Conservation (phyloP, 1,140 invertebrate genomes). For the Microplitis mediator region DNA sequence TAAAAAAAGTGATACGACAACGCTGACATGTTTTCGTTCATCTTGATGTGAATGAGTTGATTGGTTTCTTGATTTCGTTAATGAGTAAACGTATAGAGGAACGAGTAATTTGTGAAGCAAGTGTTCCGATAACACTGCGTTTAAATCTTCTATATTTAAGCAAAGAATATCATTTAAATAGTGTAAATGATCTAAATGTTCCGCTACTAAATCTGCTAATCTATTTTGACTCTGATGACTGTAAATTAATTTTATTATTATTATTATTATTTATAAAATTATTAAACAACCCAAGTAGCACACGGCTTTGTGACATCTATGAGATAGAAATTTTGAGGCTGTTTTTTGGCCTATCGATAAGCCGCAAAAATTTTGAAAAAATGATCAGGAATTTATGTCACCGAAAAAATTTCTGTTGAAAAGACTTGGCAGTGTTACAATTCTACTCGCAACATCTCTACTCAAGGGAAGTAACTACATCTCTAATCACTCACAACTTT, state of each 20-base stretch:
- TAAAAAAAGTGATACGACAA: conserved; percentile 89
- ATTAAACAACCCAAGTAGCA: background rate
- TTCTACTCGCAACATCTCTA: too few species aligned
- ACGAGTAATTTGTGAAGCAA: conserved; percentile 91
- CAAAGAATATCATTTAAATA: conserved; percentile 97
- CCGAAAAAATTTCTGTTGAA: too few species aligned
- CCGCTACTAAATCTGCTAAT: conserved; percentile 92
- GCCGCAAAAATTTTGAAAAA: too few species aligned
- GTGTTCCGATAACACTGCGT: conserved; percentile 95
- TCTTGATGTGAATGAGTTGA: conserved; percentile 54
- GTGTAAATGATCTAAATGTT: conserved; percentile 97
- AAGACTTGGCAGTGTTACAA: too few species aligned
- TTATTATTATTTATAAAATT: background rate
- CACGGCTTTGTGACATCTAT: too few species aligned
- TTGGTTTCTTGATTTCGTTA: conserved; percentile 64
- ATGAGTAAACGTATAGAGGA: conserved; percentile 92
- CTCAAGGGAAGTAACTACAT: too few species aligned
- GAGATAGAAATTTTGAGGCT: too few species aligned
- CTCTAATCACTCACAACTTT: too few species aligned
- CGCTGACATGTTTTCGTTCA: conserved; percentile 66
- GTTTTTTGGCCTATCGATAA: too few species aligned
- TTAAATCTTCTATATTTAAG: conserved; percentile 90
- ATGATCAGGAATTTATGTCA: too few species aligned
- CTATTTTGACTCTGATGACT: conserved; percentile 90
- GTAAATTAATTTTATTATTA: conserved; percentile 42